phyloP scores from a whole-genome alignment of 2,113 vertebrate genomes.

The Condylura cristata region DNA sequence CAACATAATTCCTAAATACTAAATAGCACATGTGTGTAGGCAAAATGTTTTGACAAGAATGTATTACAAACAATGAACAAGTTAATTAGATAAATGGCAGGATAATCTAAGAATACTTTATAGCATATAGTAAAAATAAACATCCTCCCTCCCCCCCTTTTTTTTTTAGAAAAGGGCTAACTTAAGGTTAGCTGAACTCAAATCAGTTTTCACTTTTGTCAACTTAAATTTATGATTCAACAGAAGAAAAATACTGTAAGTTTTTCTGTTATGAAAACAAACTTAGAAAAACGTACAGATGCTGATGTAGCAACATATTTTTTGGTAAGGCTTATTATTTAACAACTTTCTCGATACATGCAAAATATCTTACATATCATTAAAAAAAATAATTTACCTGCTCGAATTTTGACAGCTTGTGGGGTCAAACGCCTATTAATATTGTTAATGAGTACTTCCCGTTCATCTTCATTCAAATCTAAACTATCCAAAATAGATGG shows the following conservation, averaged over 20 bases:
- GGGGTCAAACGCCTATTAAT: conserved; percentile 98
- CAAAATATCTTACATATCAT: conserved; percentile 23
- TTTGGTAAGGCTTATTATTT: conserved; percentile 15
- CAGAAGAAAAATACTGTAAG: not conserved
- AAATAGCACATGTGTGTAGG: not conserved
- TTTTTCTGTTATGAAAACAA: not conserved
- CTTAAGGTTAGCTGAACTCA: not conserved
- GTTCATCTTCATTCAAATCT: conserved; percentile 97
- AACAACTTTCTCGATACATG: conserved; percentile 11
- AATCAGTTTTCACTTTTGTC: not conserved
- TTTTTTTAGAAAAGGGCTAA: not conserved
- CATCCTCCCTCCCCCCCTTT: too few relatives aligned
- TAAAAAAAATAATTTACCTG: conserved; percentile 86
- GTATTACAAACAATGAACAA: not conserved
- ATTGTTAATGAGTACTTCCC: conserved; percentile 94
- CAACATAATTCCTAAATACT: not conserved
- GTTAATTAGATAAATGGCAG: not conserved
- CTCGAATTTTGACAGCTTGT: conserved; percentile 98
- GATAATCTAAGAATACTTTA: not conserved
- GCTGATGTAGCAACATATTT: not conserved
- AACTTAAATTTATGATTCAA: not conserved
- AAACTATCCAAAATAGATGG: conserved; percentile 95
- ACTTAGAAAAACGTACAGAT: not conserved
- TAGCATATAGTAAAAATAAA: conserved; percentile 1
- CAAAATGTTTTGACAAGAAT: conserved; percentile 20